phyloP scores from a whole-genome alignment of 2,888 invertebrate genomes.

The Alentia gelatinosa region DNA sequence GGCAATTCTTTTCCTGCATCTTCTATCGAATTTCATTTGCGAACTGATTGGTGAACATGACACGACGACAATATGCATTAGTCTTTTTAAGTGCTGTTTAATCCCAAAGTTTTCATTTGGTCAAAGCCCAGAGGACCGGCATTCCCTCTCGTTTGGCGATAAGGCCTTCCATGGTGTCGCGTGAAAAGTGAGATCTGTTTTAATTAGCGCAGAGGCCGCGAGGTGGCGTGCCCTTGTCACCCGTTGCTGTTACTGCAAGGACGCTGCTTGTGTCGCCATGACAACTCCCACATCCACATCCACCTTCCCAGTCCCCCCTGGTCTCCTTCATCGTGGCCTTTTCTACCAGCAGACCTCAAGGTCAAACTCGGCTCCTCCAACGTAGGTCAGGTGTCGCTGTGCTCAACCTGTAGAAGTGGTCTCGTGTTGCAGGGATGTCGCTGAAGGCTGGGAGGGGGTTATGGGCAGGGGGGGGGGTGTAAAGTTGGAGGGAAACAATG shows the following conservation, averaged over 20 bases:
- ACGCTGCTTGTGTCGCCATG: background rate
- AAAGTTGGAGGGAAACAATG: background rate
- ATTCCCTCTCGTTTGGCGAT: background rate
- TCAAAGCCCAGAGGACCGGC: background rate
- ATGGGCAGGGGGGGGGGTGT: background rate
- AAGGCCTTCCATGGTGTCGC: background rate
- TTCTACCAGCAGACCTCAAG: too few relatives aligned
- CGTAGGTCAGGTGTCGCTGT: background rate
- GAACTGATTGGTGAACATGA: too few relatives aligned
- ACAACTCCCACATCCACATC: background rate
- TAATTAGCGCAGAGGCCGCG: background rate
- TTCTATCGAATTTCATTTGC: too few relatives aligned
- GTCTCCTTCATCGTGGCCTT: background rate
- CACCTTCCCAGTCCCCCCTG: background rate
- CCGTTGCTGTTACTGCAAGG: background rate
- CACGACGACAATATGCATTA: too few relatives aligned
- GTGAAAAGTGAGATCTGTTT: slow-evolving; percentile 1
- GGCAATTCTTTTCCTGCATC: too few relatives aligned
- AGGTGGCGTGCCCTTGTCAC: slow-evolving; percentile 24
- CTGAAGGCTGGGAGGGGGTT: too few relatives aligned
- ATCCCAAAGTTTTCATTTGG: background rate
- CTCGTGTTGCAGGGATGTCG: too few relatives aligned
- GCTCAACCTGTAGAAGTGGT: background rate
- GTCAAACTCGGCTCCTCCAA: background rate
- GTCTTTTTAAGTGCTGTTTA: too few relatives aligned